Percentiles rank a stretch among this genome's conserved stretches.
Conservation (phyloP, 2,113 vertebrate species). For the Calyptommatus sinebrachiatus region DNA sequence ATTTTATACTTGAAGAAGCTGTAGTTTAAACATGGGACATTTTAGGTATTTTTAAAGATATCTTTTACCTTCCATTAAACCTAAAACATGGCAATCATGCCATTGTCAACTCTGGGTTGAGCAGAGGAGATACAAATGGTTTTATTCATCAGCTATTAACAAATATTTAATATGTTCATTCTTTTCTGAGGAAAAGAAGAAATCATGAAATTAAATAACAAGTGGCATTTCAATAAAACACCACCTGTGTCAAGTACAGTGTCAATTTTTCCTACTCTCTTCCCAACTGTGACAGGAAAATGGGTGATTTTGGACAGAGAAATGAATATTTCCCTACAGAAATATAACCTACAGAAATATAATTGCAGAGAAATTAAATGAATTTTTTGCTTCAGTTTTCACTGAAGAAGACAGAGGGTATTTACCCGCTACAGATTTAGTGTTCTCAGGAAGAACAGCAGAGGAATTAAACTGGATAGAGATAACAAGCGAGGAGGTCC, state of each 20-base stretch:
- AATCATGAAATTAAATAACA: background rate
- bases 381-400: no score
- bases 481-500: no score
- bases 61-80: background rate
- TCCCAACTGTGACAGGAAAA: background rate
- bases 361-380: no score
- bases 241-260: background rate
- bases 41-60: slow-evolving; percentile 1
- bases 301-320: background rate
- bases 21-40: background rate
- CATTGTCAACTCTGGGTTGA: background rate
- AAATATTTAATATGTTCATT: slow-evolving; percentile 3
- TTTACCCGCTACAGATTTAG: no score
- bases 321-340: background rate
- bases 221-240: slow-evolving; percentile 6
- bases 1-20: no score
- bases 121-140: background rate
- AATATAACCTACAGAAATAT: no score
- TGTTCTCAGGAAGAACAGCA: no score
- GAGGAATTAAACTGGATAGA: no score
- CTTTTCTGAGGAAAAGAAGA: background rate
- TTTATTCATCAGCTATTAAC: background rate
- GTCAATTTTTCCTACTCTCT: background rate
- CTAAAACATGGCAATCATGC: background rate
- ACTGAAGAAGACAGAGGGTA: no score